Percentiles rank a stretch among this genome's conserved stretches.
phyloP scores from a whole-genome alignment of 1,140 invertebrate genomes.

The Drosophila yakuba region DNA sequence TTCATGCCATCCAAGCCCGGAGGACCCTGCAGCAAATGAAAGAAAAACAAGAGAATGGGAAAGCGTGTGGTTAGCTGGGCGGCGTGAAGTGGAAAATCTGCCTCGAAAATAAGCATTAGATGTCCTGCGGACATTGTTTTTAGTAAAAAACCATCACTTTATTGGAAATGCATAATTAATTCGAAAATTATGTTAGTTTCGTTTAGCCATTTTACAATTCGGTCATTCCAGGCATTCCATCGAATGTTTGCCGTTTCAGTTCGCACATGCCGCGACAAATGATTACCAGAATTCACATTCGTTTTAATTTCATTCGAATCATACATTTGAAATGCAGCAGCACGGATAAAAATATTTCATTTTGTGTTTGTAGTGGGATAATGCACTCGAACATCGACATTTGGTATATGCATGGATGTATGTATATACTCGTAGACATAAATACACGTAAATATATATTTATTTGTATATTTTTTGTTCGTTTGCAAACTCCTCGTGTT shows the following conservation, averaged over 20 bases:
- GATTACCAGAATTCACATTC: constrained; percentile 39
- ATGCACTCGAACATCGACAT: constrained; percentile 58
- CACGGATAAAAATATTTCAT: constrained; percentile 54
- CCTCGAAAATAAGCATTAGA: constrained; percentile 16
- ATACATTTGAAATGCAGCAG: constrained; percentile 58
- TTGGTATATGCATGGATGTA: constrained; percentile 37
- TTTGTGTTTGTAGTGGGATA: constrained; percentile 47
- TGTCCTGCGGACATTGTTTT: constrained; percentile 30
- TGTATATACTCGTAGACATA: constrained; percentile 37
- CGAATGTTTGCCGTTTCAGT: constrained; percentile 19
- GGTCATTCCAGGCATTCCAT: constrained; percentile 23
- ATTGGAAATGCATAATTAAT: constrained; percentile 83
- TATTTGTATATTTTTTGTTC: constrained; percentile 27
- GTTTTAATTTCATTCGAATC: constrained; percentile 33
- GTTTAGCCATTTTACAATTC: constrained; percentile 72
- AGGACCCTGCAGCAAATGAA: constrained; percentile 86
- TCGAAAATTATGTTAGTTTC: constrained; percentile 77
- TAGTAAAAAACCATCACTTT: constrained; percentile 83
- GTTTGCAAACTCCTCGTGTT: constrained; percentile 60
- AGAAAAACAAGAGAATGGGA: constrained; percentile 53
- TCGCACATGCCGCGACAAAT: constrained; percentile 49
- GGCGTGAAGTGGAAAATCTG: constrained; percentile 7
- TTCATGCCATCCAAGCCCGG: constrained; percentile 91
- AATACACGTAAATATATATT: constrained; percentile 52
- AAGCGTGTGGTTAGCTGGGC: constrained; percentile 50